Evolutionary conservation across 2,888 invertebrate species (phyloP).

Genomic region (Phania funesta): DNA sequence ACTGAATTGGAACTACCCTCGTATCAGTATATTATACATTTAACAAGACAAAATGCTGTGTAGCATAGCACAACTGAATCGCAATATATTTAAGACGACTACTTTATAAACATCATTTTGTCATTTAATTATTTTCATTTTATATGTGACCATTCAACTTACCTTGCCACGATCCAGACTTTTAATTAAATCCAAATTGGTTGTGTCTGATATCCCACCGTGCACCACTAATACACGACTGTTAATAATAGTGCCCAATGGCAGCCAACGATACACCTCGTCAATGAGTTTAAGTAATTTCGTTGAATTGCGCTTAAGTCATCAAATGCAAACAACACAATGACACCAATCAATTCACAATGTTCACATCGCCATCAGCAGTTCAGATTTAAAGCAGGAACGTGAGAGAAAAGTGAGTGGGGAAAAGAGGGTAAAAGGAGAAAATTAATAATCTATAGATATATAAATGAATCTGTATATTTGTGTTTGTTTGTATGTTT

Average conservation of each 20-base stretch:
- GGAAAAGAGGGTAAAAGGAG: no score
- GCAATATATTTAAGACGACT: neutral
- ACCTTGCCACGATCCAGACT: conserved; percentile 93
- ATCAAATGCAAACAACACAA: neutral
- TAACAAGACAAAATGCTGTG: no score
- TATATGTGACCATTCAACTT: conserved; percentile 68
- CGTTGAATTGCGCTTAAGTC: conserved; percentile 86
- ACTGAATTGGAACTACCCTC: no score
- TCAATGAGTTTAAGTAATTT: conserved; percentile 90
- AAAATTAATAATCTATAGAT: no score
- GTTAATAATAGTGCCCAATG: conserved; percentile 94
- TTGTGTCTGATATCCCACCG: conserved; percentile 94
- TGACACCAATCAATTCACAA: neutral
- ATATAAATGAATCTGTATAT: no score
- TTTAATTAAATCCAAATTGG: conserved; percentile 89
- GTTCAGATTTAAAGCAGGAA: no score
- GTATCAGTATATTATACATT: no score
- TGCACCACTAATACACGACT: conserved; percentile 94
- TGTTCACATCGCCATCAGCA: neutral
- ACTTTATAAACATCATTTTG: neutral
- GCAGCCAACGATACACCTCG: conserved; percentile 95
- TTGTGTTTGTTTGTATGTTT: no score
- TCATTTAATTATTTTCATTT: no score
- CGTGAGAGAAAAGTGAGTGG: no score
- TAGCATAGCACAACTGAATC: no score